Evolutionary conservation across 2,797 vertebrate species (phyloP), one percentile per base, ranked within the genome.

Genomic region (Enteromius thamalakanensis): DNA sequence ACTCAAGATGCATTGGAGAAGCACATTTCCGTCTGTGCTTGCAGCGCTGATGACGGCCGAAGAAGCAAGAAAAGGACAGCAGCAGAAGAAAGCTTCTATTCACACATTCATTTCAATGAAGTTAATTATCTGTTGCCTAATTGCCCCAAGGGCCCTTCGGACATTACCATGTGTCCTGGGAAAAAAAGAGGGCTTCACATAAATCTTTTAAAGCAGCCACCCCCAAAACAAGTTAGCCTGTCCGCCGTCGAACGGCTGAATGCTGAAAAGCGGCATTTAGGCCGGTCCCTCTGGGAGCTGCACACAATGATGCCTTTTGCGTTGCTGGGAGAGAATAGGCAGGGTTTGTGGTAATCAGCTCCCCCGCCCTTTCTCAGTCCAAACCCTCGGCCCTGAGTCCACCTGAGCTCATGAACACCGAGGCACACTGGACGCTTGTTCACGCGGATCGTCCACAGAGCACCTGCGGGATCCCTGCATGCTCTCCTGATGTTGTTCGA

Each of bases 101-200:
- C 88, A 90, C 65, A 17, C 74, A 81, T 77, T 53, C 78, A 81
- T 76, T 87, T 93, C 88, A 92, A 89, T 92, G 86, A 92, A 89
- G 90, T 92, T 92, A 92, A 93, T 92, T 91, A 93, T 93, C 91
- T 93, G 88, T 91, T 83, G 62, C 76, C 87, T 91, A 89, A 93
- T 91, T 90, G 88, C 89, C 90, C 90, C 77, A 75, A 79, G 87
- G 90, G 89, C 81, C 82, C 77, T 87, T 78, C 69, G 83, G 80
- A 85, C 80, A 85, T 83, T 85, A 81, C 84, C 79, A 84, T 86
- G 81, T 86, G 78, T 84, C 87, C 84, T 87, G 80, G 86, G 87
- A 84, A 85, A 89, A 85, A 86, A 88, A 89, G 87, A 84, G 84
- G 86, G 86, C 88, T 86, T 85, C 86, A 90, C 90, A 91, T 87